Evolutionary conservation across 2,113 vertebrate species (phyloP).

Genomic region (Pygoscelis adeliae): DNA sequence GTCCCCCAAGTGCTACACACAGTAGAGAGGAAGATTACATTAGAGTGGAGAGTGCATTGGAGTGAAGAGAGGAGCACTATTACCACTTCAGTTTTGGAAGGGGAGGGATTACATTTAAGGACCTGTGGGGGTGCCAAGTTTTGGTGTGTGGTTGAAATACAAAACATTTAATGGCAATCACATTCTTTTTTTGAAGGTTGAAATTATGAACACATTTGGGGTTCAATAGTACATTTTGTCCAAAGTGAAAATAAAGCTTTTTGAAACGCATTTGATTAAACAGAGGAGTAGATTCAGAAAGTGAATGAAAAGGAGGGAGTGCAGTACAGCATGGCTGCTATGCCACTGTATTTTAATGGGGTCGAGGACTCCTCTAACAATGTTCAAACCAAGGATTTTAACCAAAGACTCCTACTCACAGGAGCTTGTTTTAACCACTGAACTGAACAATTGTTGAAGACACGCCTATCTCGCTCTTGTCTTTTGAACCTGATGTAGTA

Average conservation of each 20-base stretch:
- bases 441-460: not conserved
- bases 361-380: not conserved
- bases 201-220: not conserved
- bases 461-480: not conserved
- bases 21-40: not conserved
- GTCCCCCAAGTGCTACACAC: not conserved
- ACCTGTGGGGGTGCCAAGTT: not conserved
- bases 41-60: not conserved
- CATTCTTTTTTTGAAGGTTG: not conserved
- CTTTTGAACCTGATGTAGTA: not conserved
- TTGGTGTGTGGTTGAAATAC: not conserved
- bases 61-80: not conserved
- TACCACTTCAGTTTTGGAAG: not conserved
- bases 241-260: not conserved
- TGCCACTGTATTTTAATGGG: not conserved
- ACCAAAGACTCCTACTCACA: not conserved
- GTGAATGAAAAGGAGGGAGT: not conserved
- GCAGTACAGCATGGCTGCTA: not conserved
- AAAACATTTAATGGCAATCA: not conserved
- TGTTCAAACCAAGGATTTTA: not conserved
- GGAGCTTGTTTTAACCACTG: not conserved
- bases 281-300: not conserved
- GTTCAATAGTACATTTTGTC: not conserved
- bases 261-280: not conserved
- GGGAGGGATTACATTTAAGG: not conserved